Base-by-base conservation (phyloP, 64 coral and sea anemone genomes). In the Pocillopora damicornis region DNA sequence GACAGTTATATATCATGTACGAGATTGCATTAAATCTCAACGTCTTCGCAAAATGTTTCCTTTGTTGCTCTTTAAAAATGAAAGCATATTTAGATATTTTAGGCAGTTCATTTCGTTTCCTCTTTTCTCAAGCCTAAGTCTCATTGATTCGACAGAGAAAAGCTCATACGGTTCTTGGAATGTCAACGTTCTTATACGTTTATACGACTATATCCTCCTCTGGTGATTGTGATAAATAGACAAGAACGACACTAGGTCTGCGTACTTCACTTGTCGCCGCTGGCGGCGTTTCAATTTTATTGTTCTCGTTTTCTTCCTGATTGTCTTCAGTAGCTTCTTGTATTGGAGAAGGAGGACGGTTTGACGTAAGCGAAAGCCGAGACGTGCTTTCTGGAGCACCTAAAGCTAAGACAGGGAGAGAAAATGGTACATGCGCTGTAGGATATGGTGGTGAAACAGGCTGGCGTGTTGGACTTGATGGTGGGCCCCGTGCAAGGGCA, bases 201-300 rank as follows among this genome's bases (percentile, higher is more conserved):
- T 85, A 85, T 12, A 85, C 81, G 72, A 85, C 30, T 23, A 85
- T 85, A 3, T 85, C 81, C 12, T 85, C 81, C 22, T 85, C 81
- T 15, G n/a, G 64, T 25, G 81, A 51, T 73, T 85, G 81, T 51
- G 81, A 71, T 38, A 85, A 58, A 4, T 85, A 85, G 11, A 85
- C 81, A 15, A 85, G 81, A 12, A 85, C 81, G 11, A 85, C 81
- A 8, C 45, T 72, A 26, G 81, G 66, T 73, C 64, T 85, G 67
- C 23, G 61, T 51, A 15, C 36, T 14, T 85, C 81, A n/a, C 13
- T 35, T 30, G 17, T 60, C 20, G 63, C 66, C 22, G 16, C 3
- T 72, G 64, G 26, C 6, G 20, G 20, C 14, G 65, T 72, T 13
- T 73, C 81, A 25, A n/a, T 30, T 23, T 7, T 23, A 58, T 26